Conservation (phyloP, 2,113 vertebrate species). For the Dasypus novemcinctus region DNA sequence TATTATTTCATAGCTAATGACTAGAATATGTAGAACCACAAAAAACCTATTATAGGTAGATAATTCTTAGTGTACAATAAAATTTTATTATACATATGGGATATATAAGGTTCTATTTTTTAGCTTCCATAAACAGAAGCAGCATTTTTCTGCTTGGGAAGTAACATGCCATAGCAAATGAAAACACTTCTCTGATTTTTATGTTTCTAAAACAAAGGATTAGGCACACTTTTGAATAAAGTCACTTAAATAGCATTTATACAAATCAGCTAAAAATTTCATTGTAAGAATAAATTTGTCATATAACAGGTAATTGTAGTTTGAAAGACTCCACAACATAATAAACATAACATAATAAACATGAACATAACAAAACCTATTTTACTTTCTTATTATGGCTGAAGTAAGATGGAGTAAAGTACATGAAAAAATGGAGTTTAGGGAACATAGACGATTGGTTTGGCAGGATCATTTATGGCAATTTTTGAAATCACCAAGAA, state of each 20-base stretch:
- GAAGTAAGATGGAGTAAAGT: no score
- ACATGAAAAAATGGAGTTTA: no score
- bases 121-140: neutral
- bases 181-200: neutral
- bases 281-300: neutral
- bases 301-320: neutral
- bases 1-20: neutral
- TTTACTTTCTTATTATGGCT: no score
- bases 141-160: neutral
- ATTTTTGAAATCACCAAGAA: no score
- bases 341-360: no score
- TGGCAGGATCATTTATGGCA: no score
- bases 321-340: neutral
- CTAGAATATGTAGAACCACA: neutral
- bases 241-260: neutral
- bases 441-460: no score
- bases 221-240: neutral
- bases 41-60: neutral
- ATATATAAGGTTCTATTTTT: neutral
- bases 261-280: constrained; percentile 6
- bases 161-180: neutral
- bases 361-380: no score
- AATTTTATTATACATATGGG: neutral
- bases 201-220: neutral
- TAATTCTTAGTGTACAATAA: neutral